Evolutionary conservation across 1,140 invertebrate species (phyloP).

Genomic region (Brachionus asplanchnoidis): DNA sequence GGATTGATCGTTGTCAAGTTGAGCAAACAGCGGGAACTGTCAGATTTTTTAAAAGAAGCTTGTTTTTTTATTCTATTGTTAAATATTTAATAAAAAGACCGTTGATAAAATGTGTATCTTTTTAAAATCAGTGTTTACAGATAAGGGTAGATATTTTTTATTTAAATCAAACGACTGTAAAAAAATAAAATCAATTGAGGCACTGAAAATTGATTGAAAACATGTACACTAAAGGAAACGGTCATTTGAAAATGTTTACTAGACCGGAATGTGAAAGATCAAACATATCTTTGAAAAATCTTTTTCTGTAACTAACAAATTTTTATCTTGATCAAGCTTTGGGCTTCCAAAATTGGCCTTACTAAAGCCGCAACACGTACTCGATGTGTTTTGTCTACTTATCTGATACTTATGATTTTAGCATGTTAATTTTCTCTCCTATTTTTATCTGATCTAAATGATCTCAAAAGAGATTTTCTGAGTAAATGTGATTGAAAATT

Average conservation of each 20-base stretch:
- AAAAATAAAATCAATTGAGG: neutral
- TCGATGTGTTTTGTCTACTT: neutral
- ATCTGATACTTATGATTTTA: conserved; percentile 15
- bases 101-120: neutral
- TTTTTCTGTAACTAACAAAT: neutral
- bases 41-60: neutral
- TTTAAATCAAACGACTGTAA: neutral
- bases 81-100: neutral
- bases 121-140: neutral
- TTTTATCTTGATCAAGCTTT: neutral
- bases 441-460: conserved; percentile 15
- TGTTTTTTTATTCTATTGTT: neutral
- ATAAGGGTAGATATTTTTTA: neutral
- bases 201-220: neutral
- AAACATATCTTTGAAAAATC: neutral
- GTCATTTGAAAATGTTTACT: neutral
- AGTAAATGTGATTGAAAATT: neutral
- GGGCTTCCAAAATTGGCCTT: neutral
- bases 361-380: neutral
- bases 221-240: neutral
- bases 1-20: neutral
- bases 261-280: neutral
- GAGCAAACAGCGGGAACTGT: neutral
- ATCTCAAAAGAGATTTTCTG: neutral
- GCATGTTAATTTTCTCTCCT: neutral